Evolutionary conservation across 2,113 vertebrate genomes (phyloP), one percentile per base, ranked within the genome.

Genomic region (Stomatorhinus ivindoensis): DNA sequence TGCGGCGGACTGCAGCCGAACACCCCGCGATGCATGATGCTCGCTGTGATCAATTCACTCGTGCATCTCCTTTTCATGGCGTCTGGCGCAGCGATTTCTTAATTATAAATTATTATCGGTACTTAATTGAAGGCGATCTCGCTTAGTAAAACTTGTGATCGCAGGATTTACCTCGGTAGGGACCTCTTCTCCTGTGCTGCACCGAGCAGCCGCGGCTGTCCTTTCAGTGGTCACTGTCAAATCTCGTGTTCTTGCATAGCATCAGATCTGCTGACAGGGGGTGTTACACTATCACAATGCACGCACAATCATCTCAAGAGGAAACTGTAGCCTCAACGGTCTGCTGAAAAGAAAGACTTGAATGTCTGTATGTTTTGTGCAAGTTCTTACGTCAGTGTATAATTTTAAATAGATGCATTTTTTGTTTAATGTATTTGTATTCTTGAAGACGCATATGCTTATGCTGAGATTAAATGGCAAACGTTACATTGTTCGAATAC

Each of bases 181-280:
- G 58, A 87, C 42, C 82, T 89, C 86, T 90, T 73, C 50, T 87
- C 88, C 50, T 51, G 47, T 4, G 82, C 50, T 13, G 11, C 82
- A 89, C 17, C 89, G 87, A 82, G 73, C 89, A 76, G 58, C 42
- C 44, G 53, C 89, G n/a, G 87, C 87, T 90, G 86, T 89, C 87
- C 89, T 90, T 61, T 88, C 39, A 87, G 65, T 46, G 90, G 80
- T 90, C 92, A 84, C 88, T 69, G 88, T 91, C 83, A 92, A 90
- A 86, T 87, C 87, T 90, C 42, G 87, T 89, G 39, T 61, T 89
- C 21, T 42, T 83, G 51, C 82, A 50, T 46, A 35, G 53, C 44
- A 48, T 84, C 82, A 47, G 39, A 44, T 84, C 39, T 47, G 42
- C 42, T 46, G 44, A 46, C 39, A 46, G 73, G 39, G 82, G 42